A percentile compares a stretch with the other conserved stretches of the same genome.
These are phyloP conservation scores for Andrena dorsata DNA, from an alignment of 2,888 invertebrate species.

Conservation along the genomic window DNA sequence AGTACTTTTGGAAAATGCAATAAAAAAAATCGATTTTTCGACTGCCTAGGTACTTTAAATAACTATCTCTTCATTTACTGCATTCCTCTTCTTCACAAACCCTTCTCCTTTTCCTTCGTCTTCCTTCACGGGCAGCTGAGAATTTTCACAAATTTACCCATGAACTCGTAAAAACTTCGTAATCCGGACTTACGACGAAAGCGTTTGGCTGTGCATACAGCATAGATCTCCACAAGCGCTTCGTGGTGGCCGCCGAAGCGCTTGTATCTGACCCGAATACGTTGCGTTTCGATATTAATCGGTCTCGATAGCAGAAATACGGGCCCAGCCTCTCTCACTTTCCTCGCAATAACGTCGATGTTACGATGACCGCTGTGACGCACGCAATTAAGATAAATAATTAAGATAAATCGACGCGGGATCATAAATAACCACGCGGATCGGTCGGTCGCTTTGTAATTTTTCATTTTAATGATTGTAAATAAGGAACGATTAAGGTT, in stretches of 20 bases:
- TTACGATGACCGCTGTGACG: not conserved
- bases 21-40: no score
- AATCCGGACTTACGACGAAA: conserved; percentile 5
- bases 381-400: conserved; percentile 44
- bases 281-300: conserved; percentile 41
- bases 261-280: conserved; percentile 47
- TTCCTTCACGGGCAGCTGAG: no score
- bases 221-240: conserved; percentile 19
- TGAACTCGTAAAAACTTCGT: conserved; percentile 10
- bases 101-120: no score
- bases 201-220: conserved; percentile 8
- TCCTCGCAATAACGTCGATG: conserved; percentile 4
- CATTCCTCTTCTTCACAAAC: no score
- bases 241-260: conserved; percentile 14
- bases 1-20: no score
- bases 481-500: conserved; percentile 47
- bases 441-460: conserved; percentile 23
- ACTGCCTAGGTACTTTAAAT: no score
- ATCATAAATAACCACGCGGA: conserved; percentile 26
- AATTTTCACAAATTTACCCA: no score
- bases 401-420: conserved; percentile 30
- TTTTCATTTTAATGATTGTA: conserved; percentile 41
- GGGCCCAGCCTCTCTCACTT: not conserved
- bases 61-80: no score
- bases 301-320: not conserved